phyloP scores from a whole-genome alignment of 92 coral and sea anemone species.

The Porites cylindrica region DNA sequence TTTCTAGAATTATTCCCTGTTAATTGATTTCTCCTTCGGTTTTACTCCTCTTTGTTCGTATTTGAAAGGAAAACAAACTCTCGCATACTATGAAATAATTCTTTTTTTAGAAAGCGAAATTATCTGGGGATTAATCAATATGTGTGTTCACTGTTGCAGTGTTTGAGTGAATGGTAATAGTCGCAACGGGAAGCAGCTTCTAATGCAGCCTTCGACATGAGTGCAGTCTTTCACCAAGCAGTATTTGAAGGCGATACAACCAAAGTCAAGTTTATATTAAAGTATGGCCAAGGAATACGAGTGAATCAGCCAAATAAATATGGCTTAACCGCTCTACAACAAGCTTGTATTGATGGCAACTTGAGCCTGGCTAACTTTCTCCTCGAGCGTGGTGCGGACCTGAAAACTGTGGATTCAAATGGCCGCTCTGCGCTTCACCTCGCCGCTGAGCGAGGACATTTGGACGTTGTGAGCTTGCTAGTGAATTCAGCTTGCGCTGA shows the following conservation, averaged over 20 bases:
- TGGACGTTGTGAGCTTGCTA: slow-evolving; percentile 84
- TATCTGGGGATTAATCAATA: slow-evolving; percentile 4
- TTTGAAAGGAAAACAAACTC: slow-evolving; percentile 21
- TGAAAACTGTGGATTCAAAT: slow-evolving; percentile 75
- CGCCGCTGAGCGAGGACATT: slow-evolving; percentile 86
- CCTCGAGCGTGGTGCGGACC: slow-evolving; percentile 93
- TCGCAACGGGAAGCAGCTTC: not conserved
- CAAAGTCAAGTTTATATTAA: slow-evolving; percentile 89
- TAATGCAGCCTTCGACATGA: slow-evolving; percentile 30
- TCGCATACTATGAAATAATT: slow-evolving; percentile 14
- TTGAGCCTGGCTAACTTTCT: slow-evolving; percentile 86
- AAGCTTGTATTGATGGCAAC: slow-evolving; percentile 87
- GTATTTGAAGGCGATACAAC: slow-evolving; percentile 96
- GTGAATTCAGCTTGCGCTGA: slow-evolving; percentile 95
- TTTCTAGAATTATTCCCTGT: not conserved
- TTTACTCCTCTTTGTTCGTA: slow-evolving; percentile 3
- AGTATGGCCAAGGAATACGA: slow-evolving; percentile 90
- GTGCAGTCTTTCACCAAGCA: slow-evolving; percentile 95
- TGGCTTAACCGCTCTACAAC: slow-evolving; percentile 93
- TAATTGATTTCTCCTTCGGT: not conserved
- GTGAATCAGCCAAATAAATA: slow-evolving; percentile 85
- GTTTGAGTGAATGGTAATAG: slow-evolving; percentile 3
- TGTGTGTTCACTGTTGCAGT: slow-evolving; percentile 5
- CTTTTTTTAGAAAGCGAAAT: slow-evolving; percentile 14
- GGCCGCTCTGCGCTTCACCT: slow-evolving; percentile 93